Evolutionary conservation across 1,140 invertebrate species (phyloP).

Genomic region (Neodiprion lecontei): DNA sequence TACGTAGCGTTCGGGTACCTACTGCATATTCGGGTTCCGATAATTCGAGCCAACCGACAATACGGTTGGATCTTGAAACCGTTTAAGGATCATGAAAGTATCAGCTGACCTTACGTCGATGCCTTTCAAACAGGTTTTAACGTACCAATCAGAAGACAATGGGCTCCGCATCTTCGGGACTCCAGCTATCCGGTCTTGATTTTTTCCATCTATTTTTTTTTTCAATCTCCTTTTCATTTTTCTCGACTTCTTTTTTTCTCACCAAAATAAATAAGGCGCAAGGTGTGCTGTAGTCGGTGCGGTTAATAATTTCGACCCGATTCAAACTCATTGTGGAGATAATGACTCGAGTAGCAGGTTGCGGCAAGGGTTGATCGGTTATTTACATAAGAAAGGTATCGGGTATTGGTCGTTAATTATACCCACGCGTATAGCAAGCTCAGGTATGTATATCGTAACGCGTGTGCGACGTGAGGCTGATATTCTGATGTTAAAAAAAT

Average conservation of each 20-base stretch:
- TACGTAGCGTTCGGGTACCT: too few species aligned
- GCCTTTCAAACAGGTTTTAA: neutral
- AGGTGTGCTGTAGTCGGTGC: neutral
- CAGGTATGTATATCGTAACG: too few species aligned
- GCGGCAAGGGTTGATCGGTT: conserved; percentile 1
- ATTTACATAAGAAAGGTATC: neutral
- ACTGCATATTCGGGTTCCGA: too few species aligned
- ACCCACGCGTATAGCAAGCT: too few species aligned
- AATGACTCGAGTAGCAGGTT: conserved; percentile 7
- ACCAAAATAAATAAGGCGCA: neutral
- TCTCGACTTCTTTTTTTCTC: too few species aligned
- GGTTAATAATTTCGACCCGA: neutral
- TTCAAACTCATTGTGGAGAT: conserved; percentile 2
- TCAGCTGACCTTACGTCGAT: neutral
- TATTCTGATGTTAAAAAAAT: too few species aligned
- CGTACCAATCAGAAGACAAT: neutral
- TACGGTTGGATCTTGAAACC: neutral
- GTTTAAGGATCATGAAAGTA: neutral
- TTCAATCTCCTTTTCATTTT: neutral
- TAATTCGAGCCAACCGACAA: too few species aligned
- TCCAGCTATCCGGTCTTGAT: neutral
- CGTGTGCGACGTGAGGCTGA: too few species aligned
- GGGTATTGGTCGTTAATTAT: too few species aligned
- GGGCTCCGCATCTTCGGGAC: neutral
- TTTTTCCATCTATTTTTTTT: neutral